Percentiles rank a stretch among this genome's conserved stretches.
Conservation (phyloP, 2,888 invertebrate genomes). For the Hypercompe scribonia region DNA sequence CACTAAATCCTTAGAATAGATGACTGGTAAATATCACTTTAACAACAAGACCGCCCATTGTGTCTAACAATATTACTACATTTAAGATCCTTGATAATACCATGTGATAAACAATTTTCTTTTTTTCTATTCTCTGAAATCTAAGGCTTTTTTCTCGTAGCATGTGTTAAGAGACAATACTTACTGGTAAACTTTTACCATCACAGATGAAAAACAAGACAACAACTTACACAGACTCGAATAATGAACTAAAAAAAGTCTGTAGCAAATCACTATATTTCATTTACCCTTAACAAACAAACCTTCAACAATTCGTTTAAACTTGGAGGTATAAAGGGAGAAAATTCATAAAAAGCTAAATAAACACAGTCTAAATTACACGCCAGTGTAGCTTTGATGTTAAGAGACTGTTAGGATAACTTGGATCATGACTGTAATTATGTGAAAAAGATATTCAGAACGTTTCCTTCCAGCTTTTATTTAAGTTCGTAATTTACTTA, state of each 20-base stretch:
- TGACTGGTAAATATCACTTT: not conserved
- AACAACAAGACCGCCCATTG: not conserved
- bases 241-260: not conserved
- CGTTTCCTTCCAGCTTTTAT: conserved; percentile 8
- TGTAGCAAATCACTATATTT: not conserved
- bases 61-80: not conserved
- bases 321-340: not conserved
- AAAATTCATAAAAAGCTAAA: conserved; percentile 17
- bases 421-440: conserved; percentile 24
- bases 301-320: conserved; percentile 5
- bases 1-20: not conserved
- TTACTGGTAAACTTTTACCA: no score
- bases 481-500: conserved; percentile 2
- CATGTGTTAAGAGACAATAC: no score
- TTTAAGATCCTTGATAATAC: not conserved
- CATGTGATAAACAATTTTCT: not conserved
- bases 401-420: conserved; percentile 23
- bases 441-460: conserved; percentile 17
- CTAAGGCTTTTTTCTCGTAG: no score
- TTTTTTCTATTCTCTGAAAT: not conserved
- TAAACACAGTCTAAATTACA: conserved; percentile 20
- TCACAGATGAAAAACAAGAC: not conserved
- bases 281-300: conserved; percentile 4
- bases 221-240: not conserved
- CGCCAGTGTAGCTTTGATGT: conserved; percentile 24